Percentiles rank a stretch among this genome's conserved stretches.
These are phyloP conservation scores for Bactericera cockerelli DNA, from an alignment of 1,140 invertebrate genomes.

Conservation along the genomic window DNA sequence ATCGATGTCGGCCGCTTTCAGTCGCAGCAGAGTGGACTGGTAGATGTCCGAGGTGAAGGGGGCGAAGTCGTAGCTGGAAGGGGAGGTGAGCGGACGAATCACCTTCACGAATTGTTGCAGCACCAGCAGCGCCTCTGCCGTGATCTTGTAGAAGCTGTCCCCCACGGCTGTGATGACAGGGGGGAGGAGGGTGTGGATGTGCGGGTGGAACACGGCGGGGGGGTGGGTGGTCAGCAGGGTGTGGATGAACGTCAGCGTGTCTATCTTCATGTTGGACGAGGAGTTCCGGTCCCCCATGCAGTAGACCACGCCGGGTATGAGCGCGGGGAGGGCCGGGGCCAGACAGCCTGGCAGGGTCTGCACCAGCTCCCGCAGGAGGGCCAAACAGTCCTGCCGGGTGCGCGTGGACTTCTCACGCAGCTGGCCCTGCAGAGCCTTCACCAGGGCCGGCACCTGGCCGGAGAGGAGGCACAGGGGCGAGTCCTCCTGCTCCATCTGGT, in stretches of 20 bases:
- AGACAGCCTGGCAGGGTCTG: constrained; percentile 76
- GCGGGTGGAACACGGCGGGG: constrained; percentile 57
- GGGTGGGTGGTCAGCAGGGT: constrained; percentile 71
- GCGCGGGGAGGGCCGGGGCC: constrained; percentile 61
- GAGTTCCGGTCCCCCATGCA: constrained; percentile 71
- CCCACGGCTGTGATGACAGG: constrained; percentile 74
- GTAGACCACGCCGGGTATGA: constrained; percentile 49
- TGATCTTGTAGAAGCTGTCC: constrained; percentile 97
- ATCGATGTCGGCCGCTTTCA: constrained; percentile 92
- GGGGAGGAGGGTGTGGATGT: constrained; percentile 70
- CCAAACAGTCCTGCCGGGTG: constrained; percentile 80
- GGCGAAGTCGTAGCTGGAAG: constrained; percentile 54
- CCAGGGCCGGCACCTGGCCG: constrained; percentile 46
- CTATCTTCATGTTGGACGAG: constrained; percentile 97
- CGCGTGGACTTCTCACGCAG: constrained; percentile 90
- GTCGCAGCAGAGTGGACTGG: constrained; percentile 60
- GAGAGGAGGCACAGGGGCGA: constrained; percentile 25
- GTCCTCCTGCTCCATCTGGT: constrained; percentile 58
- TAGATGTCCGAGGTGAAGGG: constrained; percentile 70
- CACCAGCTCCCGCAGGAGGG: constrained; percentile 78
- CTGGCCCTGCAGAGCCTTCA: constrained; percentile 76
- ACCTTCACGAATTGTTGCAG: constrained; percentile 90
- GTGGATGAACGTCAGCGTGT: constrained; percentile 84
- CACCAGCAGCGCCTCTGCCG: constrained; percentile 83
- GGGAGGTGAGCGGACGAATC: constrained; percentile 66